These are phyloP conservation scores for Atta colombica DNA, from an alignment of 1,140 invertebrate species.

Conservation along the genomic window DNA sequence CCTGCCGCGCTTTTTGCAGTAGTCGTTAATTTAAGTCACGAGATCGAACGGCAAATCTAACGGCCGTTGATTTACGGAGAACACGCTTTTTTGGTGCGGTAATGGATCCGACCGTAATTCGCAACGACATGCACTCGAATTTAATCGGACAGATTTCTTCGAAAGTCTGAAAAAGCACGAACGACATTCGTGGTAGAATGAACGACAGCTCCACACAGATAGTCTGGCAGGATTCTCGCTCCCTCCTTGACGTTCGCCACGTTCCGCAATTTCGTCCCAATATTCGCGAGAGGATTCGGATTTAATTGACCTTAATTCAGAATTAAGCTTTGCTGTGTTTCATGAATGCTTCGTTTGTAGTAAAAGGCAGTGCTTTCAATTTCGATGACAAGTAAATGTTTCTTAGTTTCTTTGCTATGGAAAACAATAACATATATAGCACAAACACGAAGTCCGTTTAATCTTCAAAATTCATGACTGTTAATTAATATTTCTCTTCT, in stretches of 20 bases:
- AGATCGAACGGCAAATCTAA: slow-evolving; percentile 64
- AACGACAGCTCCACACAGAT: slow-evolving; percentile 11
- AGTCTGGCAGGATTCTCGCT: slow-evolving; percentile 24
- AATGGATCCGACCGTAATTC: slow-evolving; percentile 45
- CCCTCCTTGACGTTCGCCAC: slow-evolving; percentile 22
- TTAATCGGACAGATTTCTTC: slow-evolving; percentile 45
- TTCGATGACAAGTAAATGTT: background rate
- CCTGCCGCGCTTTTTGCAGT: slow-evolving; percentile 37
- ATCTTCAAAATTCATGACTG: background rate
- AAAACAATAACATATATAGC: background rate
- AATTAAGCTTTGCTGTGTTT: slow-evolving; percentile 50
- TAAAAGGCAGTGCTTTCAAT: background rate
- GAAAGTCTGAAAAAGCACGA: slow-evolving; percentile 35
- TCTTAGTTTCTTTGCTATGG: background rate
- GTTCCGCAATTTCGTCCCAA: slow-evolving; percentile 10
- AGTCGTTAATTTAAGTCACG: slow-evolving; percentile 50
- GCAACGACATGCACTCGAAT: slow-evolving; percentile 31
- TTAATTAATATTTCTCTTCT: background rate
- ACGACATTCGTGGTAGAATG: slow-evolving; percentile 22
- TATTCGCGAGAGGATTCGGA: slow-evolving; percentile 17
- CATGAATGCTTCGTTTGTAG: background rate
- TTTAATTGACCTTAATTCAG: slow-evolving; percentile 65
- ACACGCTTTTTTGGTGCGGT: slow-evolving; percentile 38
- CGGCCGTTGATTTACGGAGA: slow-evolving; percentile 54
- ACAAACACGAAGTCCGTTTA: background rate